phyloP scores from a whole-genome alignment of 2,113 vertebrate species.

The Osmerus mordax region DNA sequence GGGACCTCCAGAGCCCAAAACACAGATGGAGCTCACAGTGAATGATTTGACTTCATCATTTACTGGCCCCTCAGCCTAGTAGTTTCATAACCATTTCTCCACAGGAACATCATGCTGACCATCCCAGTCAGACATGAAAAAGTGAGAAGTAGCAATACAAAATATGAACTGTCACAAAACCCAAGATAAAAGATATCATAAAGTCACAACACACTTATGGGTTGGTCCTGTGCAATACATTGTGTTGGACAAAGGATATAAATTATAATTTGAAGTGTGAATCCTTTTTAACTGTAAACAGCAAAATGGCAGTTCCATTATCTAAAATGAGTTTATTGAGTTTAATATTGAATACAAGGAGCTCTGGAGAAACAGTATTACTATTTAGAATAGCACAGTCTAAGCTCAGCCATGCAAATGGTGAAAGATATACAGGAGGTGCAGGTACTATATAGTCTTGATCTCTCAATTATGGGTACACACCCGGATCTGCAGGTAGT shows the following conservation, averaged over 20 bases:
- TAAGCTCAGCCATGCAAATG: background rate
- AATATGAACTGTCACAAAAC: slow-evolving; percentile 41
- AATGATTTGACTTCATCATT: slow-evolving; percentile 39
- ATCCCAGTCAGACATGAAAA: slow-evolving; percentile 43
- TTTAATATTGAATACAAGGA: no score
- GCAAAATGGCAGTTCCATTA: no score
- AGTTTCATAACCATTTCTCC: slow-evolving; percentile 48
- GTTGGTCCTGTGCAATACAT: no score
- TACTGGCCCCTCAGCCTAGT: slow-evolving; percentile 47
- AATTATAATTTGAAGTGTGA: background rate
- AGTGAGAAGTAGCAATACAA: slow-evolving; percentile 47
- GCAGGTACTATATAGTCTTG: slow-evolving; percentile 56
- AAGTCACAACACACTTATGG: background rate
- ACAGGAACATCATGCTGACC: slow-evolving; percentile 51
- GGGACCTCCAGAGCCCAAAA: slow-evolving; percentile 40
- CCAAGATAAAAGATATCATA: background rate
- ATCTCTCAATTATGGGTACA: slow-evolving; percentile 51
- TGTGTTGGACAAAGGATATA: background rate
- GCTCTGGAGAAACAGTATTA: no score
- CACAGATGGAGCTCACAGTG: slow-evolving; percentile 35
- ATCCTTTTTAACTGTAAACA: background rate
- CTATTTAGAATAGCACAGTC: no score
- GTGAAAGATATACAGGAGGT: slow-evolving; percentile 15
- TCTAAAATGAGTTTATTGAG: no score
- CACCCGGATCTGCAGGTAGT: slow-evolving; percentile 63